These are phyloP conservation scores for Phyllotreta striolata DNA, from an alignment of 2,888 invertebrate species.

Conservation along the genomic window DNA sequence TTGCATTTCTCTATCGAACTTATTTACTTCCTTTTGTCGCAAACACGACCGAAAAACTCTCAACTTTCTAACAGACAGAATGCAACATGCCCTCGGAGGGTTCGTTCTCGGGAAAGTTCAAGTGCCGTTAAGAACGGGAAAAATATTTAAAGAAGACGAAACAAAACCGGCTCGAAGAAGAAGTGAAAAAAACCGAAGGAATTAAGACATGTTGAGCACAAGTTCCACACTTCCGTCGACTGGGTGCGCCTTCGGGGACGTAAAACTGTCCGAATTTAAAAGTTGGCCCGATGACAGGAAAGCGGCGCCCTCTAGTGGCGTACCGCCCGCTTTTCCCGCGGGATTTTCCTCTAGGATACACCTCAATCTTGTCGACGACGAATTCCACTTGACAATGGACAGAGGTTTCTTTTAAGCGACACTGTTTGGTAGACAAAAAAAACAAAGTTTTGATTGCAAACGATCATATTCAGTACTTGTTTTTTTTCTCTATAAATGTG, in stretches of 20 bases:
- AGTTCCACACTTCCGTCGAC: constrained; percentile 36
- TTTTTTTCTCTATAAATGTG: too few relatives aligned
- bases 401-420: constrained; percentile 16
- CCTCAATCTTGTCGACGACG: constrained; percentile 27
- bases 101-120: constrained; percentile 25
- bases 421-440: neutral
- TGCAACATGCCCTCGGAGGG: constrained; percentile 17
- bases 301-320: constrained; percentile 23
- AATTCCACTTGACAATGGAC: constrained; percentile 28
- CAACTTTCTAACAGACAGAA: constrained; percentile 23
- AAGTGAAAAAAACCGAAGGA: constrained; percentile 16
- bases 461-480: too few relatives aligned
- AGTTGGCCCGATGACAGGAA: constrained; percentile 42
- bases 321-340: constrained; percentile 35
- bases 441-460: neutral
- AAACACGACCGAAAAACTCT: constrained; percentile 5
- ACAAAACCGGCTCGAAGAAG: constrained; percentile 21
- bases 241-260: constrained; percentile 37
- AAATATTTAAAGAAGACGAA: constrained; percentile 33
- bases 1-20: neutral
- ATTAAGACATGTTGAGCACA: constrained; percentile 36
- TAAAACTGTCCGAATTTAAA: constrained; percentile 50
- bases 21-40: constrained; percentile 3
- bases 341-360: constrained; percentile 28
- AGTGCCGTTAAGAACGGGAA: constrained; percentile 29